Evolutionary conservation across 2,113 vertebrate genomes (phyloP).

Genomic region (Trematomus loennbergii): DNA sequence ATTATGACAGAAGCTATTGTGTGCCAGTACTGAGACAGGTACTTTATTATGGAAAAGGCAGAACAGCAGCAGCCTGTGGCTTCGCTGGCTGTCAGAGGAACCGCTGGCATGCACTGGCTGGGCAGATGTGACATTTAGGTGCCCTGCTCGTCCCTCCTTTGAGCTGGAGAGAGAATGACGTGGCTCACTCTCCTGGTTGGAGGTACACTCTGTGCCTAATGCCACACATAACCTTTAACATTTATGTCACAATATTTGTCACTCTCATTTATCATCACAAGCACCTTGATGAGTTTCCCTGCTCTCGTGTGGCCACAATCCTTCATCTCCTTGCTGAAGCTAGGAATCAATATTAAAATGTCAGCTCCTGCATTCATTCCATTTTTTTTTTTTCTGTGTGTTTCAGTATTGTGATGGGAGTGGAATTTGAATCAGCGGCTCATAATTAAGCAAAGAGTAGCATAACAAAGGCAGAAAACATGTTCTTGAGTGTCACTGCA

Average conservation of each 20-base stretch:
- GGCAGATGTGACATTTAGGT: slow-evolving; percentile 76
- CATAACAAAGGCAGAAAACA: slow-evolving; percentile 18
- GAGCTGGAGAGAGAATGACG: slow-evolving; percentile 58
- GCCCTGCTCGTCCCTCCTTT: slow-evolving; percentile 65
- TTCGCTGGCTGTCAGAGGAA: slow-evolving; percentile 51
- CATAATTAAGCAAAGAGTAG: slow-evolving; percentile 51
- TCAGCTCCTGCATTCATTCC: slow-evolving; percentile 28
- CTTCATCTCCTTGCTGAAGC: slow-evolving; percentile 30
- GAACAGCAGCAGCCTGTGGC: slow-evolving; percentile 44
- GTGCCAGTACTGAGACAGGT: slow-evolving; percentile 44
- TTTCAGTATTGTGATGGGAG: slow-evolving; percentile 21
- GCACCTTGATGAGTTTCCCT: slow-evolving; percentile 54
- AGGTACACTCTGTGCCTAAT: slow-evolving; percentile 31
- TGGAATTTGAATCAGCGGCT: slow-evolving; percentile 55
- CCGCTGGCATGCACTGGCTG: slow-evolving; percentile 41
- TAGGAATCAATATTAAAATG: slow-evolving; percentile 72
- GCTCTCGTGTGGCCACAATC: slow-evolving; percentile 7
- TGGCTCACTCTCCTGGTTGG: slow-evolving; percentile 50
- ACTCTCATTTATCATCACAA: slow-evolving; percentile 71
- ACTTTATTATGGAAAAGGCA: slow-evolving; percentile 60
- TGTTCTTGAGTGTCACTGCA: slow-evolving; percentile 1
- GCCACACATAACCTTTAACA: slow-evolving; percentile 66
- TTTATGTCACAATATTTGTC: slow-evolving; percentile 70
- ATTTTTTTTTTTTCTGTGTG: slow-evolving; percentile 2
- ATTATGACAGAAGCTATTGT: slow-evolving; percentile 67